Percentiles rank a stretch among this genome's conserved stretches.
These are phyloP conservation scores for Psittacula derbiana DNA, from an alignment of 2,797 vertebrate genomes.

Conservation along the genomic window DNA sequence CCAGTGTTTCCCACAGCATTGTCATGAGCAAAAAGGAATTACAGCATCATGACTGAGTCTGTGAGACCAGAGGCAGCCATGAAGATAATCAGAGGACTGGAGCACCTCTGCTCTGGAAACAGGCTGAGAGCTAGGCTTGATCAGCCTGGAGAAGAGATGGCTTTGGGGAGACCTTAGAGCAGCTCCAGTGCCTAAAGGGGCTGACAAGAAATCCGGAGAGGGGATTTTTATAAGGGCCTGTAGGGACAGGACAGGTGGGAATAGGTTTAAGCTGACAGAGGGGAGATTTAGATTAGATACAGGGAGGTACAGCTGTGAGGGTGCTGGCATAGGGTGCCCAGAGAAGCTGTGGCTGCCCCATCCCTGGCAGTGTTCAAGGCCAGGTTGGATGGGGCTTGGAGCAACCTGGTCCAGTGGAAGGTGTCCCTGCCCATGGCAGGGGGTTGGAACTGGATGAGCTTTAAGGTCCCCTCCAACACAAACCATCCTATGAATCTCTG, in stretches of 20 bases:
- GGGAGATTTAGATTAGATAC: not conserved
- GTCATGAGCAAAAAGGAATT: not conserved
- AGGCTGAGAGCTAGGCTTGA: not conserved
- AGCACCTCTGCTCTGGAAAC: not conserved
- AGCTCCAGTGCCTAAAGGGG: not conserved
- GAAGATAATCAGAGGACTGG: not conserved
- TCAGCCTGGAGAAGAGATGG: not conserved
- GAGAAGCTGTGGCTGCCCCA: not conserved
- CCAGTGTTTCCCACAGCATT: not conserved
- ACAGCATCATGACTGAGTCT: not conserved
- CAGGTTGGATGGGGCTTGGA: not conserved
- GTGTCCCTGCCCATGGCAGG: not conserved
- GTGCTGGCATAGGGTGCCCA: not conserved
- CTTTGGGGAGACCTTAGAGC: not conserved
- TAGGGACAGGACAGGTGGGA: not conserved
- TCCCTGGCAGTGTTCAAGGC: not conserved
- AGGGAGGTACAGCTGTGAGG: not conserved
- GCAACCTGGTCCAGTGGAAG: rapidly evolving
- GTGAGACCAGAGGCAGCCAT: not conserved
- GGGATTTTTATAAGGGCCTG: not conserved
- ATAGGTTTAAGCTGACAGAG: not conserved
- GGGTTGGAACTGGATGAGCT: not conserved
- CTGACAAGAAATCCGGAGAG: not conserved
- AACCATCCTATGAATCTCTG: not conserved
- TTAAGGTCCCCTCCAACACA: not conserved